Conservation (phyloP, 2,113 vertebrate genomes). For the Callopanchax toddi region DNA sequence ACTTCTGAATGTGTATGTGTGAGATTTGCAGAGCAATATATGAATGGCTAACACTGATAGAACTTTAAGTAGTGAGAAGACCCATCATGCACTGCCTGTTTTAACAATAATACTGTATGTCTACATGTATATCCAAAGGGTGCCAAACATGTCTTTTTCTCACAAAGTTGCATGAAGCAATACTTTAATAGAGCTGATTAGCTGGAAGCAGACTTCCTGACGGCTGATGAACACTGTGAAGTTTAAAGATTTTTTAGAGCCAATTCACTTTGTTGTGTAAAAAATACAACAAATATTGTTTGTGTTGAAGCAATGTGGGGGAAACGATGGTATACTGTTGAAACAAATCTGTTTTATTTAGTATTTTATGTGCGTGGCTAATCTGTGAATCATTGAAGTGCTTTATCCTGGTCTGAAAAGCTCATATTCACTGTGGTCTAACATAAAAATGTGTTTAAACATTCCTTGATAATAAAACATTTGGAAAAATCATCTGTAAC, state of each 20-base stretch:
- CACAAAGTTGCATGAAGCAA: constrained; percentile 75
- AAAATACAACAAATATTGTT: too few relatives aligned
- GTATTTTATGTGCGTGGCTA: neutral
- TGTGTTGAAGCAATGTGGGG: constrained; percentile 14
- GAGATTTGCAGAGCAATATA: constrained; percentile 19
- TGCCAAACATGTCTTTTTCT: constrained; percentile 71
- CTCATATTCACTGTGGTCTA: constrained; percentile 9
- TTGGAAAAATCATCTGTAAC: too few relatives aligned
- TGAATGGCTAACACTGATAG: neutral
- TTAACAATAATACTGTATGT: constrained; percentile 32
- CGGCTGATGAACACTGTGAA: constrained; percentile 70
- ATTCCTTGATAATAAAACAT: too few relatives aligned
- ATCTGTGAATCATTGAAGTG: constrained; percentile 12
- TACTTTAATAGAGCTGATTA: constrained; percentile 47
- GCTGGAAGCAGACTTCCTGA: constrained; percentile 22
- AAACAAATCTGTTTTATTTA: neutral
- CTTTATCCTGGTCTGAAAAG: neutral
- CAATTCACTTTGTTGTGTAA: constrained; percentile 24
- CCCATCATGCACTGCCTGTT: constrained; percentile 63
- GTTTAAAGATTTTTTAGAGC: constrained; percentile 43
- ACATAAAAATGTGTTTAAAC: neutral
- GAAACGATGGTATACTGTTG: neutral
- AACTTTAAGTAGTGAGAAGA: constrained; percentile 16
- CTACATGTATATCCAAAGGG: constrained; percentile 63
- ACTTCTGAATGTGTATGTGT: neutral